Conservation (phyloP, 2,888 invertebrate genomes). For the Aporophyla nigra region DNA sequence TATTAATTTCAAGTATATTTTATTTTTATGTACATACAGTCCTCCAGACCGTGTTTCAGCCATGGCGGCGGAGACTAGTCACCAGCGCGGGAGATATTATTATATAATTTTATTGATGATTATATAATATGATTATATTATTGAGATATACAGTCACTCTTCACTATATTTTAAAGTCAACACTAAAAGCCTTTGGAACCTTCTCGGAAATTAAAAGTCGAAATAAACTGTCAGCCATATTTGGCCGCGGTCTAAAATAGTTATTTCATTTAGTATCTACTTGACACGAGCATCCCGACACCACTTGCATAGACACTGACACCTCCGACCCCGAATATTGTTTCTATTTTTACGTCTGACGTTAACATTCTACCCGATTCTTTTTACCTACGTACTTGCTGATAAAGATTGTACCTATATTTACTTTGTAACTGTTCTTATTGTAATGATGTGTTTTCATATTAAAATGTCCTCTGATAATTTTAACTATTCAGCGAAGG, state of each 20-base stretch:
- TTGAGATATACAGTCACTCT: too few relatives aligned
- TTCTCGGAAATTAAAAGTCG: neutral
- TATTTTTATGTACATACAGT: neutral
- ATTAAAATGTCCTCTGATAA: neutral
- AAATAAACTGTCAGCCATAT: neutral
- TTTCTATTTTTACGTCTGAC: slow-evolving; percentile 20
- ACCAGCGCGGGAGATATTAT: too few relatives aligned
- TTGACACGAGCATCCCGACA: neutral
- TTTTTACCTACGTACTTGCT: slow-evolving; percentile 4
- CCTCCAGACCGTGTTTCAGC: too few relatives aligned
- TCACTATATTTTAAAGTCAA: neutral
- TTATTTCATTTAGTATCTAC: slow-evolving; percentile 21
- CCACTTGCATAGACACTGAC: slow-evolving; percentile 18
- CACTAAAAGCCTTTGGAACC: neutral
- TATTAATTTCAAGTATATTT: neutral
- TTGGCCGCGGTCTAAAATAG: neutral
- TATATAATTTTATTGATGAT: too few relatives aligned
- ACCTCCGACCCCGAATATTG: slow-evolving; percentile 29
- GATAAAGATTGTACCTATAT: slow-evolving; percentile 8
- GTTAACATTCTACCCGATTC: slow-evolving; percentile 12
- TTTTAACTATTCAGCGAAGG: neutral
- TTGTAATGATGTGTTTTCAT: slow-evolving; percentile 3
- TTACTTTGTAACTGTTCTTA: slow-evolving; percentile 6
- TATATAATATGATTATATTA: too few relatives aligned
- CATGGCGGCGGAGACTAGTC: too few relatives aligned